Evolutionary conservation across 1,140 invertebrate genomes (phyloP).

Genomic region (Drosophila pallidifrons): DNA sequence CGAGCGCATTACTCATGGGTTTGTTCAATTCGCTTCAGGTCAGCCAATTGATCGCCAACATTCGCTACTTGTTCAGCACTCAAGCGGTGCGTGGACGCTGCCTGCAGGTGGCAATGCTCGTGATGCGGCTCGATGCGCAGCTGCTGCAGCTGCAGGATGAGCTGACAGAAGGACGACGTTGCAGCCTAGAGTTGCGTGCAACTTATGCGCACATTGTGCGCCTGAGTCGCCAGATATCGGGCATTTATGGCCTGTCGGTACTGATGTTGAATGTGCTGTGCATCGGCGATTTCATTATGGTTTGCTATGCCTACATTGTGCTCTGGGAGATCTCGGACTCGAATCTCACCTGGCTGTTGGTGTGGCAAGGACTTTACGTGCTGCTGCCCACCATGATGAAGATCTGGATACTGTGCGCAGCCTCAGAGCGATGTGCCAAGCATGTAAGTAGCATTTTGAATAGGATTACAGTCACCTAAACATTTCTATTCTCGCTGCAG

Average conservation of each 20-base stretch:
- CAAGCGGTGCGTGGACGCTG: constrained; percentile 63
- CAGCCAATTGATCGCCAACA: not conserved
- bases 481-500: not conserved
- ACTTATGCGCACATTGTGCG: constrained; percentile 54
- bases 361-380: constrained; percentile 40
- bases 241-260: constrained; percentile 52
- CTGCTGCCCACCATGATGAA: constrained; percentile 56
- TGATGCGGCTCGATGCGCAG: constrained; percentile 50
- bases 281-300: constrained; percentile 61
- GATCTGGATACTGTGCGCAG: constrained; percentile 55
- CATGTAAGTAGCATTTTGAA: constrained; percentile 32
- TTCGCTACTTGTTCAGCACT: constrained; percentile 35
- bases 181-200: constrained; percentile 15
- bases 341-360: constrained; percentile 26
- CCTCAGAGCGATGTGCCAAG: constrained; percentile 46
- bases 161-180: not conserved
- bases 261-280: constrained; percentile 66
- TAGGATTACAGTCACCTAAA: no score
- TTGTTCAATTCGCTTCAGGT: not conserved
- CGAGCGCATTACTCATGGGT: not conserved
- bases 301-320: constrained; percentile 60
- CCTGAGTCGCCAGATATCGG: constrained; percentile 40
- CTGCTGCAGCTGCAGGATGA: constrained; percentile 42
- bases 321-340: constrained; percentile 19
- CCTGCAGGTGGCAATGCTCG: constrained; percentile 54